These are phyloP conservation scores for Motacilla alba DNA, from an alignment of 2,113 vertebrate species.

Conservation along the genomic window DNA sequence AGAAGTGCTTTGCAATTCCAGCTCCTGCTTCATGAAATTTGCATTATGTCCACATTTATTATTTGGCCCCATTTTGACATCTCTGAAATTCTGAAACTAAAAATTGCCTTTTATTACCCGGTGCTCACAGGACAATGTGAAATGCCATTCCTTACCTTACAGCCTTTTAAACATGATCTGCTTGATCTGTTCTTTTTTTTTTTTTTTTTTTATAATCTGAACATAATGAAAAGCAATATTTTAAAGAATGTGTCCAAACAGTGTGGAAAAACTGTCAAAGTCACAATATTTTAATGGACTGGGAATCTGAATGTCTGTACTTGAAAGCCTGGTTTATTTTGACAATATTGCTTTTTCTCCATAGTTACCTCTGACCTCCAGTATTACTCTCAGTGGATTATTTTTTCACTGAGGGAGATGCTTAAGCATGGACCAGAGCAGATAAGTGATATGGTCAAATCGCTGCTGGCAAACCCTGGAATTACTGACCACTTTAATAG, in stretches of 20 bases:
- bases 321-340: constrained; percentile 67
- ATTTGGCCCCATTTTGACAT: not conserved
- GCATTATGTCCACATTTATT: not conserved
- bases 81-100: not conserved
- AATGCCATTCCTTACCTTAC: not conserved
- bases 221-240: constrained; percentile 18
- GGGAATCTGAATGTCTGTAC: constrained; percentile 43
- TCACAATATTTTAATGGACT: constrained; percentile 25
- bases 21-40: not conserved
- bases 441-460: constrained; percentile 82
- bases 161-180: not conserved
- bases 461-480: constrained; percentile 73
- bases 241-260: not conserved
- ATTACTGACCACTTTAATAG: constrained; percentile 81
- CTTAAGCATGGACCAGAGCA: constrained; percentile 76
- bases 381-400: constrained; percentile 73
- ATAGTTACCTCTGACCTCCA: constrained; percentile 67
- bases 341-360: constrained; percentile 66
- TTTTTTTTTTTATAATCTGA: not conserved
- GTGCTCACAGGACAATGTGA: not conserved
- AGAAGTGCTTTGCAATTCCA: not conserved
- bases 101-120: not conserved
- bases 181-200: not conserved
- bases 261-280: not conserved
- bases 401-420: constrained; percentile 71